Conservation (phyloP, 2,797 vertebrate species). For the Melanogrammus aeglefinus region DNA sequence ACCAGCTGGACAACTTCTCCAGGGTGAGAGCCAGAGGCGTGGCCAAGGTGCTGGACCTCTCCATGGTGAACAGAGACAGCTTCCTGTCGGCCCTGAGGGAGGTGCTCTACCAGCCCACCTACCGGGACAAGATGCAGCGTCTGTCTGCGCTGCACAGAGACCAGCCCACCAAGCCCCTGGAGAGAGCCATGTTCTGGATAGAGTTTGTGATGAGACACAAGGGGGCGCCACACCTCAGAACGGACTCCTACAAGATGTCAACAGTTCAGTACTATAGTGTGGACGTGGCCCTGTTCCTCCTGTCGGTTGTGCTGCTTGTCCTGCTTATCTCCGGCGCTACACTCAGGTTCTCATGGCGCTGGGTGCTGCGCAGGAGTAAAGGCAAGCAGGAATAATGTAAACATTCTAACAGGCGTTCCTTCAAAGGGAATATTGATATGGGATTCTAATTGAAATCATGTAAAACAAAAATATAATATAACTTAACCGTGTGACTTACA, state of each 20-base stretch:
- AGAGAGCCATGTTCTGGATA: constrained; percentile 65
- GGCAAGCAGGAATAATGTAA: constrained; percentile 48
- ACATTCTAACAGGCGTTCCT: background rate
- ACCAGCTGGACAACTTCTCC: constrained; percentile 61
- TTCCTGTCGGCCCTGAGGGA: constrained; percentile 56
- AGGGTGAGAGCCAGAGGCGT: constrained; percentile 57
- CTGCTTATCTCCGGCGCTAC: constrained; percentile 12
- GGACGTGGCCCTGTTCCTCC: constrained; percentile 49
- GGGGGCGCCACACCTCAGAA: constrained; percentile 54
- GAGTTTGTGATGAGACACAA: constrained; percentile 69
- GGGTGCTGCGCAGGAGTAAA: constrained; percentile 43
- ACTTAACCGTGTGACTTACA: background rate
- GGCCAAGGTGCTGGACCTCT: constrained; percentile 58
- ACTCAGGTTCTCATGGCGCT: constrained; percentile 34
- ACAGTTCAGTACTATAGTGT: constrained; percentile 52
- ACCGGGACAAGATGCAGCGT: constrained; percentile 60
- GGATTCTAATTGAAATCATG: background rate
- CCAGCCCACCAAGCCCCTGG: constrained; percentile 59
- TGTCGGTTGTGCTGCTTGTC: constrained; percentile 19
- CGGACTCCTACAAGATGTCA: constrained; percentile 62
- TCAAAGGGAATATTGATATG: background rate
- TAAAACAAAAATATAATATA: background rate
- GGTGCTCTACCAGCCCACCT: constrained; percentile 52
- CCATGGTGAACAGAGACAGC: constrained; percentile 47
- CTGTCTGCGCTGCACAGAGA: constrained; percentile 62